Percentiles rank a stretch among this genome's conserved stretches.
These are phyloP conservation scores for Lophochroa leadbeateri DNA, from an alignment of 2,113 vertebrate genomes.

Conservation along the genomic window DNA sequence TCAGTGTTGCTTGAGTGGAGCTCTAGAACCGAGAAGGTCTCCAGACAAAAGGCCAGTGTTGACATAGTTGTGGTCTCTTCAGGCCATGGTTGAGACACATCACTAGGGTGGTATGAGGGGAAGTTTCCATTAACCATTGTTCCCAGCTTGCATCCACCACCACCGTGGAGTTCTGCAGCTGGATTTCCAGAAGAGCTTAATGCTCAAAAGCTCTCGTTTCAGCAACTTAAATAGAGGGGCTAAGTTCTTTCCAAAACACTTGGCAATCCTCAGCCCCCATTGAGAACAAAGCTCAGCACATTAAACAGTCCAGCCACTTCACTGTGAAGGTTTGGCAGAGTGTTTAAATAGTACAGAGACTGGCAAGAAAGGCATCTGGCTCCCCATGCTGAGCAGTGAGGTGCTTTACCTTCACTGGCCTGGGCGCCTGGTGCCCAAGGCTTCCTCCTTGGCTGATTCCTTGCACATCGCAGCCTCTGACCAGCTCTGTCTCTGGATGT, in stretches of 20 bases:
- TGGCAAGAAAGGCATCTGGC: not conserved
- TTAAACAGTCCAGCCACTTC: slow-evolving; percentile 14
- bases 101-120: slow-evolving; percentile 47
- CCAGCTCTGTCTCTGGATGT: not conserved
- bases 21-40: not conserved
- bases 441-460: not conserved
- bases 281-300: slow-evolving; percentile 42
- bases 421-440: not conserved
- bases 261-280: not conserved
- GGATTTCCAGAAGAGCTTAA: slow-evolving; percentile 34
- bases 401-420: not conserved
- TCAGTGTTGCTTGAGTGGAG: not conserved
- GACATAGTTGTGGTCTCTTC: slow-evolving; percentile 36
- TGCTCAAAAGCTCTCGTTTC: slow-evolving; percentile 31
- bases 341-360: not conserved
- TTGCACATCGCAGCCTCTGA: not conserved
- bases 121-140: slow-evolving; percentile 61
- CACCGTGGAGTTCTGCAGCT: not conserved
- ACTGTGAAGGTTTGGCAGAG: not conserved
- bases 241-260: slow-evolving; percentile 41
- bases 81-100: slow-evolving; percentile 18
- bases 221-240: slow-evolving; percentile 14
- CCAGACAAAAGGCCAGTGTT: slow-evolving; percentile 47
- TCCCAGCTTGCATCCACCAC: slow-evolving; percentile 30
- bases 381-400: not conserved